Evolutionary conservation across 2,797 vertebrate species (phyloP).

Genomic region (Rhabdophis nuchalis): DNA sequence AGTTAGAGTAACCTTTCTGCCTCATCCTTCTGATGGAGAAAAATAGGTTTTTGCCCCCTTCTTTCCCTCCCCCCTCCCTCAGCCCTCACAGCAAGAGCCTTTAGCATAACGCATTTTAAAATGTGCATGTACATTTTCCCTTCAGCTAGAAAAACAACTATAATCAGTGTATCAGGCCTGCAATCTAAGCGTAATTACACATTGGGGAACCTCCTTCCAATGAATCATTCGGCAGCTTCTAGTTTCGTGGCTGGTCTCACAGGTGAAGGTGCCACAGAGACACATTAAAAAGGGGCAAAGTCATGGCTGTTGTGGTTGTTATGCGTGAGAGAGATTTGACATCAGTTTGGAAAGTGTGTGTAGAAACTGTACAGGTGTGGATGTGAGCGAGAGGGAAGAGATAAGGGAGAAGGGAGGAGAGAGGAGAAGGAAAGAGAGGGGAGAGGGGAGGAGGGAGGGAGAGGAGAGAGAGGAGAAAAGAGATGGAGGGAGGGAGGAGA

Average conservation of each 20-base stretch:
- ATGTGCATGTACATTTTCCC: slow-evolving; percentile 16
- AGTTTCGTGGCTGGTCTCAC: neutral
- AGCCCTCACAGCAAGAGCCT: slow-evolving; percentile 10
- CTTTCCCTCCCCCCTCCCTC: too few relatives aligned
- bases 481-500: too few relatives aligned
- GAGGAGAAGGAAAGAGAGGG: accelerated
- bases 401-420: neutral
- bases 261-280: neutral
- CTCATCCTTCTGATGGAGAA: neutral
- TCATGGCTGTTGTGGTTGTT: neutral
- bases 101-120: slow-evolving; percentile 6
- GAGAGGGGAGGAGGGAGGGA: accelerated
- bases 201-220: neutral
- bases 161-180: slow-evolving; percentile 1
- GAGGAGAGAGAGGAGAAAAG: accelerated
- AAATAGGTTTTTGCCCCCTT: neutral
- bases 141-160: neutral
- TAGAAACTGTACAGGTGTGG: neutral
- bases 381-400: neutral
- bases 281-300: neutral
- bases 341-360: neutral
- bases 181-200: neutral
- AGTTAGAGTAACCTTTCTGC: neutral
- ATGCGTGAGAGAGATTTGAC: neutral
- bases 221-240: neutral